phyloP scores from a whole-genome alignment of 1,140 invertebrate genomes.

The Nautilus pompilius region DNA sequence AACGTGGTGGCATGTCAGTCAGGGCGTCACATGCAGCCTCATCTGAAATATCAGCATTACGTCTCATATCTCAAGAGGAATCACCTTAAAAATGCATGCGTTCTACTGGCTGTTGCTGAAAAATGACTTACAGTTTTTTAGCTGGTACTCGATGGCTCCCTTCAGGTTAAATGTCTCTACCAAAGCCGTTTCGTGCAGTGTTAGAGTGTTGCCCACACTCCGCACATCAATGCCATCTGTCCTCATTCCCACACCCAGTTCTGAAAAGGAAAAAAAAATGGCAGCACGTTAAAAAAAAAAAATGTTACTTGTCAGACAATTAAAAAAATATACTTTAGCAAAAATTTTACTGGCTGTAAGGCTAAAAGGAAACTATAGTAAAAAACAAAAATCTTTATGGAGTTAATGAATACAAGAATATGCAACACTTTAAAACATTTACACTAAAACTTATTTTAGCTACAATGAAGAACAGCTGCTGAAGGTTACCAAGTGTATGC shows the following conservation, averaged over 20 bases:
- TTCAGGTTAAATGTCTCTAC: constrained; percentile 99
- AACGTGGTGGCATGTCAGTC: constrained; percentile 93
- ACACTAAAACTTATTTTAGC: too few relatives aligned
- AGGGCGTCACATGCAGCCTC: constrained; percentile 90
- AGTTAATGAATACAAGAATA: neutral
- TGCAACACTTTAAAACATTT: neutral
- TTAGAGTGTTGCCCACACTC: constrained; percentile 95
- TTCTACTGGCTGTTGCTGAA: too few relatives aligned
- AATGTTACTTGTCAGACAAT: neutral
- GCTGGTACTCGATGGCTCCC: constrained; percentile 96
- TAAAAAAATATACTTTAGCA: neutral
- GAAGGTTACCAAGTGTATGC: too few relatives aligned
- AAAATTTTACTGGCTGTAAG: neutral
- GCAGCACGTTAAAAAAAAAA: neutral
- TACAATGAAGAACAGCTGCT: too few relatives aligned
- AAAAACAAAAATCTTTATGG: constrained; percentile 7
- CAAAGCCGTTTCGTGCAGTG: constrained; percentile 91
- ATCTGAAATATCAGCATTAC: constrained; percentile 60
- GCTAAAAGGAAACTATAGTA: neutral
- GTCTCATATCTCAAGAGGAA: too few relatives aligned
- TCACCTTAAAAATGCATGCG: too few relatives aligned
- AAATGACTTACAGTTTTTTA: constrained; percentile 78
- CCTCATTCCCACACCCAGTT: constrained; percentile 94
- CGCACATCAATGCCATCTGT: constrained; percentile 96
- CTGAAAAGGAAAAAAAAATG: constrained; percentile 51